phyloP scores from a whole-genome alignment of 1,140 invertebrate species.

The Diorhabda carinulata region DNA sequence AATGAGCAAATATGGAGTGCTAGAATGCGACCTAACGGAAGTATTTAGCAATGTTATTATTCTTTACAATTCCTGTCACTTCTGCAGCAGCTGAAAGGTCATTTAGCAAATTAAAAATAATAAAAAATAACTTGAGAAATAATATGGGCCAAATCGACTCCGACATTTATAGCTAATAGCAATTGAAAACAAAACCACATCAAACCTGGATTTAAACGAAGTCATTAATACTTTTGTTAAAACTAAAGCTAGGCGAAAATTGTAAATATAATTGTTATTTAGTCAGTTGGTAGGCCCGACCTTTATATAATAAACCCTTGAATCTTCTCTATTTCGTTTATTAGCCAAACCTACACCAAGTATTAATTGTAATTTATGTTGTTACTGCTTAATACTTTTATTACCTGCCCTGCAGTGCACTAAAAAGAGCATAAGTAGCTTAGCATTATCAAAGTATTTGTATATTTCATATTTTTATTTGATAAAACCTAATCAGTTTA shows the following conservation, averaged over 20 bases:
- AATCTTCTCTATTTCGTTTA: constrained; percentile 16
- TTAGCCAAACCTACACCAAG: background rate
- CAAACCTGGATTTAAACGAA: constrained; percentile 20
- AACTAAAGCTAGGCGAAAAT: constrained; percentile 18
- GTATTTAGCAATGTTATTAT: background rate
- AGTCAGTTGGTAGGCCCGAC: background rate
- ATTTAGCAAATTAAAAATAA: constrained; percentile 21
- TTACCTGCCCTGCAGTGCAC: constrained; percentile 19
- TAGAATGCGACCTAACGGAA: background rate
- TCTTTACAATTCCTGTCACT: no score
- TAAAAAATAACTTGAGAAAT: constrained; percentile 22
- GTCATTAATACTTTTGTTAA: constrained; percentile 20
- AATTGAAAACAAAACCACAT: background rate
- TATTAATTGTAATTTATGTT: constrained; percentile 13
- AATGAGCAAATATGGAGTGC: constrained; percentile 19
- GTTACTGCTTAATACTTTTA: constrained; percentile 18
- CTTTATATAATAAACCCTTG: constrained; percentile 11
- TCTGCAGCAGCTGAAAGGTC: no score
- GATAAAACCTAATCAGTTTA: constrained; percentile 12
- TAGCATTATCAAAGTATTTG: no score
- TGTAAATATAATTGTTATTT: constrained; percentile 10
- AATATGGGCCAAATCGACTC: constrained; percentile 21
- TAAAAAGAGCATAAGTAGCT: constrained; percentile 13
- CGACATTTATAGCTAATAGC: constrained; percentile 8
- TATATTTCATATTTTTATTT: constrained; percentile 15